Conservation (phyloP, 2,888 invertebrate species). For the Cheilosia vernalis region DNA sequence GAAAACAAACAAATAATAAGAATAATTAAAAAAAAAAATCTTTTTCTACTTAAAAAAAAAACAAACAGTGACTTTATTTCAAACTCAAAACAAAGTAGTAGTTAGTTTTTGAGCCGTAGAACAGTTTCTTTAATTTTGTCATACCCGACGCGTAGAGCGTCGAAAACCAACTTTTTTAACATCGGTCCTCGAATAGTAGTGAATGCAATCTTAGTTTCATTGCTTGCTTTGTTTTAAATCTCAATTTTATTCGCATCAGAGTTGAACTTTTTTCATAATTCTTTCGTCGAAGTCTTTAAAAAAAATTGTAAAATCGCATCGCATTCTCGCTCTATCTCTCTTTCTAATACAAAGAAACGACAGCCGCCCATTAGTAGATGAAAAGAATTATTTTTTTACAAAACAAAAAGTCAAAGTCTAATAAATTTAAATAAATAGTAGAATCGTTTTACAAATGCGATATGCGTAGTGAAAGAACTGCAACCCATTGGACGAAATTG, state of each 20-base stretch:
- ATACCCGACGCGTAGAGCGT: constrained; percentile 28
- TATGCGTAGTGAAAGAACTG: background rate
- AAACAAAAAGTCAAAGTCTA: constrained; percentile 41
- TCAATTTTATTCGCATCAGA: constrained; percentile 50
- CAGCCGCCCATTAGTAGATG: constrained; percentile 80
- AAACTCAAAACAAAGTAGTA: constrained; percentile 54
- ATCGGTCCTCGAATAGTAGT: constrained; percentile 54
- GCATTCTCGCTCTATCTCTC: constrained; percentile 28
- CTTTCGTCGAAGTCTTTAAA: constrained; percentile 10
- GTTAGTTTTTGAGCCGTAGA: constrained; percentile 55
- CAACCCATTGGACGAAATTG: background rate
- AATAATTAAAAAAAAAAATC: constrained; percentile 18
- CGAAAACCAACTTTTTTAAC: constrained; percentile 36
- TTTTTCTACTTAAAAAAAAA: constrained; percentile 54
- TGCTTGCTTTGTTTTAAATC: constrained; percentile 38
- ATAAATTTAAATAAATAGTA: constrained; percentile 22
- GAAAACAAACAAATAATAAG: constrained; percentile 61
- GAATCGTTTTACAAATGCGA: background rate
- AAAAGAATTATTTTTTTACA: constrained; percentile 37
- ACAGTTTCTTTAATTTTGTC: constrained; percentile 50
- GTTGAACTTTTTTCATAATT: constrained; percentile 17
- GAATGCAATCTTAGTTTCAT: constrained; percentile 61
- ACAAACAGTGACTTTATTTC: constrained; percentile 57
- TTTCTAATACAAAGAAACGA: constrained; percentile 77
- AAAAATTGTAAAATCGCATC: constrained; percentile 31